Conservation (phyloP, 2,113 vertebrate genomes). For the Malurus alboscapulatus region DNA sequence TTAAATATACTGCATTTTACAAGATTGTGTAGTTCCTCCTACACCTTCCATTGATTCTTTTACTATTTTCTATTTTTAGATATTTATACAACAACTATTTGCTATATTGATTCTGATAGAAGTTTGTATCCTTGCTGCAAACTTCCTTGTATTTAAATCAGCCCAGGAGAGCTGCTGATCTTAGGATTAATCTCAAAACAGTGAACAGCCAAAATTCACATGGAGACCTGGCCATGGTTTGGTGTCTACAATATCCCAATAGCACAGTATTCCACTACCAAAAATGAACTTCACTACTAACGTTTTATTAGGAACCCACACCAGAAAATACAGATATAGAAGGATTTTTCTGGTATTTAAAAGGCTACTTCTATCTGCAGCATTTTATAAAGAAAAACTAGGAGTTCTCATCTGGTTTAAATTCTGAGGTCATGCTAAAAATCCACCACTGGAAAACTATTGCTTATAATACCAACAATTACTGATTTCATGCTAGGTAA, state of each 20-base stretch:
- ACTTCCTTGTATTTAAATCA: not conserved
- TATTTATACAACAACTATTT: not conserved
- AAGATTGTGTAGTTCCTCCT: not conserved
- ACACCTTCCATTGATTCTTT: not conserved
- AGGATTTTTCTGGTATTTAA: not conserved
- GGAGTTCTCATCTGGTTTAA: not conserved
- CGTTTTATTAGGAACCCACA: constrained; percentile 3
- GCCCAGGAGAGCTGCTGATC: not conserved
- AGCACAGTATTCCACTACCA: not conserved
- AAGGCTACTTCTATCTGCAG: not conserved
- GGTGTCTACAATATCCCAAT: not conserved
- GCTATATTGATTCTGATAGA: not conserved
- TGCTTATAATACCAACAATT: not conserved
- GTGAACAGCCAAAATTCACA: not conserved
- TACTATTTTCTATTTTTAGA: not conserved
- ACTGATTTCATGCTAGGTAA: not conserved
- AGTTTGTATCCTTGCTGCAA: not conserved
- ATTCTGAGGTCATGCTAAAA: constrained; percentile 3
- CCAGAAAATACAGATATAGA: not conserved
- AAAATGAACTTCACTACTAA: not conserved
- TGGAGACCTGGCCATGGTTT: not conserved
- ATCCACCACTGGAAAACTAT: not conserved
- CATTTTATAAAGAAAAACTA: not conserved
- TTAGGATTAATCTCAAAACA: not conserved
- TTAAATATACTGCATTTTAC: not conserved